Base-by-base conservation (phyloP, 2,113 vertebrate genomes). In the Daphoenositta chrysoptera region DNA sequence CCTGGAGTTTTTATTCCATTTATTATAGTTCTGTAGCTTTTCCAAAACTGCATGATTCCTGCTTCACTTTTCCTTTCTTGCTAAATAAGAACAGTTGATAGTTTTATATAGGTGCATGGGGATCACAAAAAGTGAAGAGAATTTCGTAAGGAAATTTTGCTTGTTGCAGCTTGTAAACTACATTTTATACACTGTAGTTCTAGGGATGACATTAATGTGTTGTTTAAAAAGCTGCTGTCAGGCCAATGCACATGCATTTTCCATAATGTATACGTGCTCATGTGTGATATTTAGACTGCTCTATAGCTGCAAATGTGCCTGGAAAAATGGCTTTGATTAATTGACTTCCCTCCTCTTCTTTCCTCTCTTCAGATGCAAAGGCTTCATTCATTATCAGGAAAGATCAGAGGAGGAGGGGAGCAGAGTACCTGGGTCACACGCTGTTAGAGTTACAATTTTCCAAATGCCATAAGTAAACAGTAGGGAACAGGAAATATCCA, bases 311-410 rank as follows among this genome's bases (percentile, higher is more conserved):
- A 94, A 94, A 94, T 61, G n/a, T 89, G 73, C 73, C 91, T 91
- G 77, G 73, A 45, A 93, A 95, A 93, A 89, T 79, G 89, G 57
- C 77, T 96, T 93, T 94, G 89, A 94, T 96, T 96, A 97, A 96
- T 91, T 94, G 94, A 89, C 87, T 97, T 89, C 69, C 47, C 79
- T 90, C 76, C 57, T 87, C 76, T 95, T 86, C 86, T 90, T 93
- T 88, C 83, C 31, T 77, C 92, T 93, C 75, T 72, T 93, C 76
- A 88, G 63, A 77, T 42, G 75, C 87, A 81, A 87, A 80, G 65
- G 91, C 83, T 94, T 28, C 31, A 19, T 88, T 95, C 66, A 82
- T 91, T 96, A 96, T 96, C 93, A 93, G 78, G 81, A 21, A 87
- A 91, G 84, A 97, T 92, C 91, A 85, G 81, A 87, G 75, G 53